These are phyloP conservation scores for Drosophila teissieri DNA, from an alignment of 1,140 invertebrate species.

Conservation along the genomic window DNA sequence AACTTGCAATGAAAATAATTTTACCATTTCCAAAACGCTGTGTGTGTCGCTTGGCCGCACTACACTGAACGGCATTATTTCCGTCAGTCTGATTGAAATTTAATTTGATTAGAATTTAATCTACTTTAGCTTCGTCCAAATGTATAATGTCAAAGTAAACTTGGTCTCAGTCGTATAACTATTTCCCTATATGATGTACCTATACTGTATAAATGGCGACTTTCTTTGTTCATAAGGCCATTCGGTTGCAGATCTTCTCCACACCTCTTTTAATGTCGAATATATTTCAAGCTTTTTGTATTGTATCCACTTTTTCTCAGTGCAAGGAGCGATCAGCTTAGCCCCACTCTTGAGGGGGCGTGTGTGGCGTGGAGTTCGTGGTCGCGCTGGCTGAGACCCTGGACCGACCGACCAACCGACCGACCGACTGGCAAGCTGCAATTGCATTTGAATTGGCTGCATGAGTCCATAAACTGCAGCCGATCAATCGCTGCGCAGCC, in stretches of 20 bases:
- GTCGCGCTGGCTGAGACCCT: conserved; percentile 17
- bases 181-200: no score
- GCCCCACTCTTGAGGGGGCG: conserved; percentile 62
- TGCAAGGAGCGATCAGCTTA: conserved; percentile 11
- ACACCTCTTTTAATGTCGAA: no score
- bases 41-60: conserved; percentile 57
- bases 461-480: conserved; percentile 84
- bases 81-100: no score
- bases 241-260: no score
- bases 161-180: no score
- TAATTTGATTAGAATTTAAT: no score
- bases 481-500: conserved; percentile 76
- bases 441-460: conserved; percentile 84
- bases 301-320: background rate
- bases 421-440: conserved; percentile 49
- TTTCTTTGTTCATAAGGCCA: no score
- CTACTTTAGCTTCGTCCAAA: no score
- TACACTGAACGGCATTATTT: background rate
- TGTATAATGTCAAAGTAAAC: no score
- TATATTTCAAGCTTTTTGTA: no score
- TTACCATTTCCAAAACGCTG: conserved; percentile 80
- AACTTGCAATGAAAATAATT: conserved; percentile 74
- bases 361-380: conserved; percentile 57
- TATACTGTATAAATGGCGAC: no score
- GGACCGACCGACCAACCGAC: conserved; percentile 3